These are phyloP conservation scores for Pogoniulus pusillus DNA, from an alignment of 2,797 vertebrate genomes.

Conservation along the genomic window DNA sequence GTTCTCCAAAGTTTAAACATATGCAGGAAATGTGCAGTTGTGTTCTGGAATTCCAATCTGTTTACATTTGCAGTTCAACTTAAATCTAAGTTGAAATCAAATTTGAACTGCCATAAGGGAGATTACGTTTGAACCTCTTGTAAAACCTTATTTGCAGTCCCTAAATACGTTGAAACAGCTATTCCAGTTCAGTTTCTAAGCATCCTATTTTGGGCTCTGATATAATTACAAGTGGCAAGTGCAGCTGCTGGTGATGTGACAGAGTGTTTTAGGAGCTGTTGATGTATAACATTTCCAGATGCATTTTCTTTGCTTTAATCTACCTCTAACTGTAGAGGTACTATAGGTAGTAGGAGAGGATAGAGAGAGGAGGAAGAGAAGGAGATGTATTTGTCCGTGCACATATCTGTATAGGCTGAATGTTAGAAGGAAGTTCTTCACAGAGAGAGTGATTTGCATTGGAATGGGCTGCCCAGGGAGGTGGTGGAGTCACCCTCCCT, in stretches of 20 bases:
- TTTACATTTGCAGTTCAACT: constrained; percentile 24
- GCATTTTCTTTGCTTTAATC: constrained; percentile 23
- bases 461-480: too few species aligned
- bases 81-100: constrained; percentile 28
- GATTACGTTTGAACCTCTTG: neutral
- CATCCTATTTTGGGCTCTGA: constrained; percentile 32
- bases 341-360: neutral
- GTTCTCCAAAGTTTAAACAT: neutral
- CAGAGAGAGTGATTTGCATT: too few species aligned
- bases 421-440: too few species aligned
- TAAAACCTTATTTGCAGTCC: constrained; percentile 17
- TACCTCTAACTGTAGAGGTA: neutral
- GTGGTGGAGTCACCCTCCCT: too few species aligned
- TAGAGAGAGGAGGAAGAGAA: neutral
- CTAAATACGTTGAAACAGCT: neutral
- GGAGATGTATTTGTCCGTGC: neutral
- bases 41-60: neutral
- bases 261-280: constrained; percentile 25
- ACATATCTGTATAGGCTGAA: neutral
- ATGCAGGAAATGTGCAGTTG: neutral
- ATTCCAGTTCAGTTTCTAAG: constrained; percentile 9
- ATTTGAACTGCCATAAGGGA: neutral
- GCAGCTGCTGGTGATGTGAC: constrained; percentile 32
- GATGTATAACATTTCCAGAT: neutral
- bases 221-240: constrained; percentile 33